These are phyloP conservation scores for Echinometra lucunter DNA, from an alignment of 53 echinoderm and acorn worm species.

Conservation along the genomic window DNA sequence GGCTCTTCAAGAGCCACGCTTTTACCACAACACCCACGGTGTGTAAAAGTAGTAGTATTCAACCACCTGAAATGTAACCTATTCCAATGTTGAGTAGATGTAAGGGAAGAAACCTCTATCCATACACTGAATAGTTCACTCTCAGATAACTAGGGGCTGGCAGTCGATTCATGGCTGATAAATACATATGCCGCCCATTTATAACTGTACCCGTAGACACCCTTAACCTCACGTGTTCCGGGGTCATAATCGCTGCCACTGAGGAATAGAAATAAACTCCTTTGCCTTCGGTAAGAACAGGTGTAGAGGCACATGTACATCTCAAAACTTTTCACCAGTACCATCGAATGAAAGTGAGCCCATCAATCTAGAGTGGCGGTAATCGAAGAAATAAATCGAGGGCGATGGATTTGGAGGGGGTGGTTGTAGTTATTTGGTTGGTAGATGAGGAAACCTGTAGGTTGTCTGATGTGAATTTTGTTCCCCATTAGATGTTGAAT, in stretches of 20 bases:
- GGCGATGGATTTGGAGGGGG: background rate
- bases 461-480: background rate
- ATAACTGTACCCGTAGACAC: background rate
- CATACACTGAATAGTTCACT: background rate
- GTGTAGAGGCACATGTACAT: slow-evolving; percentile 22
- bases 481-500: background rate
- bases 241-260: background rate
- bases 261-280: background rate
- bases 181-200: background rate
- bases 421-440: background rate
- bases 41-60: too few species aligned
- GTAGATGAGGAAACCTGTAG: background rate
- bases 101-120: background rate
- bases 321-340: background rate
- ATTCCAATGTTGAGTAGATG: background rate
- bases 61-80: slow-evolving; percentile 27
- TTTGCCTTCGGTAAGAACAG: slow-evolving; percentile 1
- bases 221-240: background rate
- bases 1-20: too few species aligned
- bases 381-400: background rate
- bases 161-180: background rate
- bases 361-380: background rate
- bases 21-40: too few species aligned
- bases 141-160: background rate
- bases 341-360: slow-evolving; percentile 19